phyloP scores from a whole-genome alignment of 2,888 invertebrate genomes.

The Agrotis segetum region DNA sequence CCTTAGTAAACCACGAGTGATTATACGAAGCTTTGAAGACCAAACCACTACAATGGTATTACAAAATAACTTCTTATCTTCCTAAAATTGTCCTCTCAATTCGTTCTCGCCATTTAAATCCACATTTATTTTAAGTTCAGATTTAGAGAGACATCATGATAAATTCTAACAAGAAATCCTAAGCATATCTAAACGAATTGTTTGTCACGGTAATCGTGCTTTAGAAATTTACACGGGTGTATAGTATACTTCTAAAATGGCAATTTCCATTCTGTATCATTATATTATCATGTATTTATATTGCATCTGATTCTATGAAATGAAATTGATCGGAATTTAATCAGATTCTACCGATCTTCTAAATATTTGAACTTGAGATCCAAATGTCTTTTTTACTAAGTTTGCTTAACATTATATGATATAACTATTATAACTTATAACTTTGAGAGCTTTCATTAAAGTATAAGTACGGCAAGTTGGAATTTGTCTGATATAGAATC shows the following conservation, averaged over 20 bases:
- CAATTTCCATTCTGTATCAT: conserved; percentile 45
- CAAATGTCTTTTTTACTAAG: background rate
- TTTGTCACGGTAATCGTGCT: conserved; percentile 65
- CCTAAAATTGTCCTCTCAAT: conserved; percentile 29
- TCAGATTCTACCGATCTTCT: background rate
- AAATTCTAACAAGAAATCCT: conserved; percentile 48
- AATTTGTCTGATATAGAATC: conserved; percentile 62
- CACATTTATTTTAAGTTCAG: conserved; percentile 46
- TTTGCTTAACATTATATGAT: background rate
- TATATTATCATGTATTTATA: conserved; percentile 23
- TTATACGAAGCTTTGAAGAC: conserved; percentile 23
- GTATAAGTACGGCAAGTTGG: conserved; percentile 37
- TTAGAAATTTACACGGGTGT: conserved; percentile 64
- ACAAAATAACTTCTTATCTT: conserved; percentile 42
- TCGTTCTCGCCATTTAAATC: conserved; percentile 47
- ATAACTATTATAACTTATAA: background rate
- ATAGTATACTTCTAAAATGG: conserved; percentile 28
- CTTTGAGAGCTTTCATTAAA: conserved; percentile 35
- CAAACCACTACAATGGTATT: conserved; percentile 31
- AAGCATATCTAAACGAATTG: conserved; percentile 59
- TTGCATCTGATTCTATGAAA: background rate
- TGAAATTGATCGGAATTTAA: conserved; percentile 1
- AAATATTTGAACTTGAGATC: background rate
- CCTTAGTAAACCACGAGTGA: conserved; percentile 13
- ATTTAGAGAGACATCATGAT: conserved; percentile 48